phyloP scores from a whole-genome alignment of 2,113 vertebrate species.

The Gadus macrocephalus region DNA sequence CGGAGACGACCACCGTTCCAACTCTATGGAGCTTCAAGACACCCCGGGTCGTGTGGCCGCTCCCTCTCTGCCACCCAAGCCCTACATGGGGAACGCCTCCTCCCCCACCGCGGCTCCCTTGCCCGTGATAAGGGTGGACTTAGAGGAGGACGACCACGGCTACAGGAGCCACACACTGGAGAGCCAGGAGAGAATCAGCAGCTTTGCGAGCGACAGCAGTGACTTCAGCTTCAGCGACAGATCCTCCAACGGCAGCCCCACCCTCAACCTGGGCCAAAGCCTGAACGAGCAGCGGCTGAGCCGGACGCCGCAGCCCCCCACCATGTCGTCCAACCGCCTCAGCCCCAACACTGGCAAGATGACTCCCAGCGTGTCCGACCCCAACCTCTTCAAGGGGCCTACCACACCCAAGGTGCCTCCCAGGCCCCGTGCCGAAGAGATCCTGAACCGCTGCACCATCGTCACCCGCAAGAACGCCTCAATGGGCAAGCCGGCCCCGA shows the following conservation, averaged over 20 bases:
- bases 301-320: conserved; percentile 3
- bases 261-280: conserved; percentile 26
- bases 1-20: conserved; percentile 35
- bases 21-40: conserved; percentile 32
- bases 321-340: conserved; percentile 7
- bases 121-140: conserved; percentile 47
- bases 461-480: conserved; percentile 73
- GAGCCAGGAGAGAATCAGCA: conserved; percentile 12
- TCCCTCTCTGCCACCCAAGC: no score
- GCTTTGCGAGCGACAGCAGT: conserved; percentile 34
- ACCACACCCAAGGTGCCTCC: conserved; percentile 69
- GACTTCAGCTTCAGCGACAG: conserved; percentile 50
- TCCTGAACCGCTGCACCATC: conserved; percentile 77
- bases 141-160: conserved; percentile 8
- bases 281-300: fast-evolving
- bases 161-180: neutral
- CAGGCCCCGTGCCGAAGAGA: conserved; percentile 70
- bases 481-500: neutral
- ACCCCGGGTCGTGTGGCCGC: neutral
- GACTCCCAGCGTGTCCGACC: conserved; percentile 32
- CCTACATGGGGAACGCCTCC: no score
- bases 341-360: conserved; percentile 36
- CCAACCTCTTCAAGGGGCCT: conserved; percentile 29
- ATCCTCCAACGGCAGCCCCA: conserved; percentile 18
- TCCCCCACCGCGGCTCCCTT: neutral